Evolutionary conservation across 2,888 invertebrate species (phyloP).

Genomic region (Parnassius mnemosyne): DNA sequence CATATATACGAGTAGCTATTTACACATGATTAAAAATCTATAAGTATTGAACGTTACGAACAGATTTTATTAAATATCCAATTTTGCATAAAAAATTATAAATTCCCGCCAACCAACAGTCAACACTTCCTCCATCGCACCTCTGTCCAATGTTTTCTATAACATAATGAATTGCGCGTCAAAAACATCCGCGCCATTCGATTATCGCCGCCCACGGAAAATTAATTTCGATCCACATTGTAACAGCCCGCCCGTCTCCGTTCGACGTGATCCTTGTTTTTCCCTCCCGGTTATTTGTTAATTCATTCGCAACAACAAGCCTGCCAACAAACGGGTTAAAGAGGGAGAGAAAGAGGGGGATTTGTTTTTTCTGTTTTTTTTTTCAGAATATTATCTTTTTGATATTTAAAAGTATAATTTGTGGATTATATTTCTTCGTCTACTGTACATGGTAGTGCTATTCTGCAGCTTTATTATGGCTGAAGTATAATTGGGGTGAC

Average conservation of each 20-base stretch:
- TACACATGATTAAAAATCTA: no score
- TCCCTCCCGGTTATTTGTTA: slow-evolving; percentile 16
- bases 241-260: neutral
- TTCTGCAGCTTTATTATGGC: no score
- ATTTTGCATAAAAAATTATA: neutral
- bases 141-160: slow-evolving; percentile 38
- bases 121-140: neutral
- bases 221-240: slow-evolving; percentile 44
- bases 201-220: slow-evolving; percentile 37
- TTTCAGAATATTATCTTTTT: no score
- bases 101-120: neutral
- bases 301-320: slow-evolving; percentile 16
- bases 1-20: no score
- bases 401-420: no score
- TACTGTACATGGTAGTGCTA: no score
- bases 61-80: no score
- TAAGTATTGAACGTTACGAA: no score
- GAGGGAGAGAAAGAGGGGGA: no score
- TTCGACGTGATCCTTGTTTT: slow-evolving; percentile 15
- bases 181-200: slow-evolving; percentile 42
- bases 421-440: no score
- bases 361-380: no score
- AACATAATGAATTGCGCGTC: slow-evolving; percentile 52
- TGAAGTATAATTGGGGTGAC: no score
- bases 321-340: slow-evolving; percentile 8